These are phyloP conservation scores for Herpetotheres cachinnans DNA, from an alignment of 2,113 vertebrate genomes.

Conservation along the genomic window DNA sequence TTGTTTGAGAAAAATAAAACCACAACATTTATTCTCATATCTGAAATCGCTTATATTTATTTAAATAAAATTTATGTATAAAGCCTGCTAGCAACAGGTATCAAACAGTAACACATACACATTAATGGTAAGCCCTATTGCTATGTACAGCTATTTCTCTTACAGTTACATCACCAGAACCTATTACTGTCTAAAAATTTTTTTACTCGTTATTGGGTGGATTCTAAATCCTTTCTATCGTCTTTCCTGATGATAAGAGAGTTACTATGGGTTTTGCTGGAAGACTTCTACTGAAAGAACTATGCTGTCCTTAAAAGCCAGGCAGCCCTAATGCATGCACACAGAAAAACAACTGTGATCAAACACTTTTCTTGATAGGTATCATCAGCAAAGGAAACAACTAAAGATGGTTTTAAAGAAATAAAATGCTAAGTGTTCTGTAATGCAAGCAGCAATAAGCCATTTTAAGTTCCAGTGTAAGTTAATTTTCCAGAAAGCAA, in stretches of 20 bases:
- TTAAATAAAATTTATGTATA: neutral
- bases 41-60: neutral
- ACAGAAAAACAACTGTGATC: neutral
- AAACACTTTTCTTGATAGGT: neutral
- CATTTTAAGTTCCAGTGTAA: neutral
- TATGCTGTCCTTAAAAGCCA: neutral
- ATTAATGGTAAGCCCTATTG: neutral
- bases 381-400: neutral
- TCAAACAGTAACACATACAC: neutral
- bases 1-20: neutral
- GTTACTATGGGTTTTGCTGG: neutral
- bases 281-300: neutral
- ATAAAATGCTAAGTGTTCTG: neutral
- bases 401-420: neutral
- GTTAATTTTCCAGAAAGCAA: constrained; percentile 9
- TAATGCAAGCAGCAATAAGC: neutral
- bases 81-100: neutral
- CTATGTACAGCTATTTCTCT: neutral
- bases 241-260: neutral
- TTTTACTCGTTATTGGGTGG: neutral
- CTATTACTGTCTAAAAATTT: neutral
- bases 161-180: neutral
- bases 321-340: constrained; percentile 1
- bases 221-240: neutral
- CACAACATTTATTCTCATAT: neutral